phyloP scores from a whole-genome alignment of 2,888 invertebrate species.

The Ptilodon capucinus region DNA sequence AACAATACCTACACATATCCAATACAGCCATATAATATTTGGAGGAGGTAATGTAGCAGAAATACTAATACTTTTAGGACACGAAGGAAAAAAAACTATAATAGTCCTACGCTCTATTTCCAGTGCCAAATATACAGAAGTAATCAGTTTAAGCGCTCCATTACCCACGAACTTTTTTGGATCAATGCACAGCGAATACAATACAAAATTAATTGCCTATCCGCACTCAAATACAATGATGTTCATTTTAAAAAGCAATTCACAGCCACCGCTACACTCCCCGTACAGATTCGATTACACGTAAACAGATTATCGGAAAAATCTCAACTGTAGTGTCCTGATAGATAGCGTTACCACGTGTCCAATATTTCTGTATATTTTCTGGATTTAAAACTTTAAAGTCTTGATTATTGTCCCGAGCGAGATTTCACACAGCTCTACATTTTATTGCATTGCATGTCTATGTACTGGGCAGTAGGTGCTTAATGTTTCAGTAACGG shows the following conservation, averaged over 20 bases:
- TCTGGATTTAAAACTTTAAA: neutral
- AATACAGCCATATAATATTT: neutral
- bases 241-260: constrained; percentile 16
- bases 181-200: neutral
- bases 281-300: constrained; percentile 36
- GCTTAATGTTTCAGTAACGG: too few relatives aligned
- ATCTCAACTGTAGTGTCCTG: constrained; percentile 24
- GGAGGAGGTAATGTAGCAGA: too few relatives aligned
- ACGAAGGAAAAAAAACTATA: too few relatives aligned
- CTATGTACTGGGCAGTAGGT: too few relatives aligned
- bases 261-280: constrained; percentile 13
- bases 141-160: neutral
- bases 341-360: constrained; percentile 6
- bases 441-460: too few relatives aligned
- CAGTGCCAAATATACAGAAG: neutral
- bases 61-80: too few relatives aligned
- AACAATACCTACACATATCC: neutral
- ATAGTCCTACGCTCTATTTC: neutral
- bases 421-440: too few relatives aligned
- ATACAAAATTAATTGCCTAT: neutral
- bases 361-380: neutral
- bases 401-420: neutral
- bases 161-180: neutral
- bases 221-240: constrained; percentile 10
- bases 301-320: constrained; percentile 53